These are phyloP conservation scores for Solea senegalensis DNA, from an alignment of 2,113 vertebrate genomes.

Conservation along the genomic window DNA sequence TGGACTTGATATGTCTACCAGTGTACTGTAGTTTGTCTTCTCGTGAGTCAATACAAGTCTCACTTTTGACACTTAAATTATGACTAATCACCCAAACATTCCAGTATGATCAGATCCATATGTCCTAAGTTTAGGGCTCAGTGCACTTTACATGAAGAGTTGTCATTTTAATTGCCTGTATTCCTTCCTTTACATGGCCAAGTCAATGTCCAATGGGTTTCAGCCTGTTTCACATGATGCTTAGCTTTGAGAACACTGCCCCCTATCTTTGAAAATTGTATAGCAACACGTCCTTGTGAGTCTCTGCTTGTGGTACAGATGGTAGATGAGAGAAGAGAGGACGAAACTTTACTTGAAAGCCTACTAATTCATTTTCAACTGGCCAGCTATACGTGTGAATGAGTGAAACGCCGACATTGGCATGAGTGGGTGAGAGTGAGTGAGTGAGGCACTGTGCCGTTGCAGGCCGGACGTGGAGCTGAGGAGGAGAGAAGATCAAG, in stretches of 20 bases:
- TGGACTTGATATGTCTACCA: too few relatives aligned
- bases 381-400: conserved; percentile 66
- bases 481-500: conserved; percentile 55
- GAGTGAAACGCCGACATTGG: conserved; percentile 62
- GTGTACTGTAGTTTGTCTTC: too few relatives aligned
- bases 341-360: conserved; percentile 33
- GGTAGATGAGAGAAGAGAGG: conserved; percentile 24
- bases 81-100: not conserved
- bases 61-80: not conserved
- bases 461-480: conserved; percentile 38
- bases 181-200: not conserved
- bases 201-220: not conserved
- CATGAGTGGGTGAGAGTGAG: conserved; percentile 51
- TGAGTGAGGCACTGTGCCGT: conserved; percentile 50
- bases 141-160: too few relatives aligned
- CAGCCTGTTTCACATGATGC: not conserved
- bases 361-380: conserved; percentile 30
- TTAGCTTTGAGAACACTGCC: conserved; percentile 79
- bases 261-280: conserved; percentile 70
- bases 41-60: not conserved
- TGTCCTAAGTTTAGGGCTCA: not conserved
- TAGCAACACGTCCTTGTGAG: not conserved
- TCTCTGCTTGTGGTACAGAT: not conserved
- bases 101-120: not conserved
- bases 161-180: not conserved